Evolutionary conservation across 2,888 invertebrate species (phyloP).

Genomic region (Arenicola marina): DNA sequence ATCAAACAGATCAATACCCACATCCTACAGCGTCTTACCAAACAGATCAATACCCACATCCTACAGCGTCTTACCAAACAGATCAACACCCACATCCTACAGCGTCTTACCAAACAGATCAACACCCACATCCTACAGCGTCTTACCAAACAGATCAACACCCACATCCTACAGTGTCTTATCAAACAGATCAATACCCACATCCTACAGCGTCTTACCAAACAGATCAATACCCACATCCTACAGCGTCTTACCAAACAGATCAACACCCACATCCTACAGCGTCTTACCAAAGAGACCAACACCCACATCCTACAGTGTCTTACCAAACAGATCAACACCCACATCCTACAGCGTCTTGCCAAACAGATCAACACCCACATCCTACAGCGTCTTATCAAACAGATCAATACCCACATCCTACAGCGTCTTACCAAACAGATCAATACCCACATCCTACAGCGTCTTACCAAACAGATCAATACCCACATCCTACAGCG

Average conservation of each 20-base stretch:
- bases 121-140: background rate
- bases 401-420: background rate
- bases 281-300: background rate
- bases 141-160: conserved; percentile 73
- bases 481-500: background rate
- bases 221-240: conserved; percentile 55
- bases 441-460: background rate
- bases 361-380: background rate
- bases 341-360: background rate
- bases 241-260: background rate
- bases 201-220: conserved; percentile 65
- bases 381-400: background rate
- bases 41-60: conserved; percentile 61
- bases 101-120: conserved; percentile 73
- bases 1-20: conserved; percentile 72
- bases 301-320: background rate
- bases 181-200: conserved; percentile 72
- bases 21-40: conserved; percentile 65
- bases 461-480: background rate
- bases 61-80: conserved; percentile 69
- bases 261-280: background rate
- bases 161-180: conserved; percentile 17
- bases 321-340: background rate
- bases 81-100: background rate
- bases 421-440: background rate